Base-by-base conservation (phyloP, 2,888 invertebrate genomes). In the Trichopoda pennipes region DNA sequence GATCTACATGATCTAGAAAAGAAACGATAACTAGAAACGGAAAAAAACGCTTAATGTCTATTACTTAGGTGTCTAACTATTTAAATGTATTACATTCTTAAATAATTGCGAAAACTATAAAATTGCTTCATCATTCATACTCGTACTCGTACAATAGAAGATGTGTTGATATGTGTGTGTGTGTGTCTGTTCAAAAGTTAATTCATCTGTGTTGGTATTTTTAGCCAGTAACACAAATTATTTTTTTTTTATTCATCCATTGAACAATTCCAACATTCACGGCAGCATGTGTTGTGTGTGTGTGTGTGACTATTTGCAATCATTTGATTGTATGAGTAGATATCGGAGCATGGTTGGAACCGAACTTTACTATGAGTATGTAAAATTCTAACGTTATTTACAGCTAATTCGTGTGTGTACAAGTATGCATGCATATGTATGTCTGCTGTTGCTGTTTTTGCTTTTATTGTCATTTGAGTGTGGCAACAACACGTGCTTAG, bases 401-500 rank as follows among this genome's bases (percentile, higher is more conserved):
- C 55, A 60, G 64, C 77, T 77, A 77, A 77, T 77, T 70, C 17
- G 17, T 38, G 55, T 63, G 44, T 19, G 60, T 60, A 14, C 12
- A 28, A 35, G 53, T 66, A 28, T 60, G 19, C 51, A 21, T 38
- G 14, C 14, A 35, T 42, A 17, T 53, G 19, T 42, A 3, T 16
- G n/a, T 38, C 19, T 35, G 19, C 28, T 42, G 23, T 77, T 55
- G 35, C 35, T 70, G 72, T 49, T 81, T 64, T 70, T 70, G 28
- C 28, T 81, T 64, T 56, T 76, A 47, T 55, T 69, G 72, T 69
- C 80, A 69, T 60, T 80, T 78, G 81, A 73, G 68, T 81, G 83
- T 83, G 81, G 63, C 82, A 70, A 80, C 84, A 89, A 89, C 91
- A 91, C 91, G 91, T 91, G 91, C 88, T 90, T 89, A 88, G 88